A percentile compares a stretch with the other conserved stretches of the same genome.
Evolutionary conservation across 2,797 vertebrate species (phyloP).

Genomic region (Champsocephalus gunnari): DNA sequence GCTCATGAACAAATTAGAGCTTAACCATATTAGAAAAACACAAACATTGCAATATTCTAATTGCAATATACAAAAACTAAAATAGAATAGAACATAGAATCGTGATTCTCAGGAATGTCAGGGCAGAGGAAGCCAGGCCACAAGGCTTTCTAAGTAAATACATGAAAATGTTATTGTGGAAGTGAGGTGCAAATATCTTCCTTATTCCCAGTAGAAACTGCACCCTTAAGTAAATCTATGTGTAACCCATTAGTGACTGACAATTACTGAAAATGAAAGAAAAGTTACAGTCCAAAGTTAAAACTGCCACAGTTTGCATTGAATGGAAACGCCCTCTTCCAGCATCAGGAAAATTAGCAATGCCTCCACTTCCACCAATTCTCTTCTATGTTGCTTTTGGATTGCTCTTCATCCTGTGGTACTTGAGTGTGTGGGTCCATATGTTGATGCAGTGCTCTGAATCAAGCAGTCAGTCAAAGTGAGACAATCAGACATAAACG

Average conservation of each 20-base stretch:
- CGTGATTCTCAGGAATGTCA: too few relatives aligned
- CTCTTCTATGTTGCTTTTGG: conserved; percentile 46
- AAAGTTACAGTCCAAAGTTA: background rate
- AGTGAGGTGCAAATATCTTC: background rate
- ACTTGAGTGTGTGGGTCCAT: background rate
- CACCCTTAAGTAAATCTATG: too few relatives aligned
- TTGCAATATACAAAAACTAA: too few relatives aligned
- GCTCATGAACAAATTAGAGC: too few relatives aligned
- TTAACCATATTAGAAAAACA: too few relatives aligned
- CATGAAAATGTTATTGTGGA: background rate
- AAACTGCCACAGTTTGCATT: background rate
- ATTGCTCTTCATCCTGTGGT: conserved; percentile 43
- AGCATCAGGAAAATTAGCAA: conserved; percentile 38
- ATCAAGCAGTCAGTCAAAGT: background rate
- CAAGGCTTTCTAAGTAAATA: background rate
- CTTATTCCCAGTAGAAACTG: background rate
- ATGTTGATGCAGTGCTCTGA: background rate
- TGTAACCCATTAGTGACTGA: background rate
- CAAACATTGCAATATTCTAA: too few relatives aligned
- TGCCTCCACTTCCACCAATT: conserved; percentile 66
- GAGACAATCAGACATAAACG: conserved; percentile 1
- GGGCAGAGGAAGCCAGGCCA: background rate
- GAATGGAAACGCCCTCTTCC: conserved; percentile 13
- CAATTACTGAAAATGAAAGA: background rate
- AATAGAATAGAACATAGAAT: too few relatives aligned